phyloP scores from a whole-genome alignment of 2,888 invertebrate genomes.

The Endomychus coccineus region DNA sequence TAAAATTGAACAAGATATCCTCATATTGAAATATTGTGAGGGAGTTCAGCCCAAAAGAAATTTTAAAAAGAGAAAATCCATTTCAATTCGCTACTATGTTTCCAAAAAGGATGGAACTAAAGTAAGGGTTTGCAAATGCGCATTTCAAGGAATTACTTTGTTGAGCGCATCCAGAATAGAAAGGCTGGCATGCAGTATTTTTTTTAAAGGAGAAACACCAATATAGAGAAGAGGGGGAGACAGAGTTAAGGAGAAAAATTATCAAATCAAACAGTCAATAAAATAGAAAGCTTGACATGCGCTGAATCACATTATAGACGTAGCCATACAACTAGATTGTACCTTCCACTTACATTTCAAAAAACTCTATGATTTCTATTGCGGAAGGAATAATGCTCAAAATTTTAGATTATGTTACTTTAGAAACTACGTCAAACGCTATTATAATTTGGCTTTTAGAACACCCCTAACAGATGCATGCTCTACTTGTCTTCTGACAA shows the following conservation, averaged over 20 bases:
- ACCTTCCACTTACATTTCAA: conserved; percentile 5
- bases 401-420: not conserved
- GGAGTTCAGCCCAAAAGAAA: conserved; percentile 8
- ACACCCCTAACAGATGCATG: no score
- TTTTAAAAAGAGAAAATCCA: conserved; percentile 8
- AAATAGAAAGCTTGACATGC: conserved; percentile 8
- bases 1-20: conserved; percentile 8
- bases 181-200: conserved; percentile 7
- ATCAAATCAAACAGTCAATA: conserved; percentile 6
- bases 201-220: conserved; percentile 6
- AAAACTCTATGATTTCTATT: conserved; percentile 3
- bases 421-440: no score
- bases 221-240: conserved; percentile 5
- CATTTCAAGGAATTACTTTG: conserved; percentile 8
- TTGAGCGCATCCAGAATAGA: conserved; percentile 7
- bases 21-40: conserved; percentile 8
- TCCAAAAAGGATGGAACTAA: conserved; percentile 8
- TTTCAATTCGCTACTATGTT: conserved; percentile 8
- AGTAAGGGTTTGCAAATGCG: conserved; percentile 7
- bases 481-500: no score
- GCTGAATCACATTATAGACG: conserved; percentile 7
- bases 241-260: conserved; percentile 5
- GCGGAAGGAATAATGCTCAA: conserved; percentile 5
- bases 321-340: conserved; percentile 8
- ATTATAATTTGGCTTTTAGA: no score